A percentile compares a stretch with the other conserved stretches of the same genome.
phyloP scores from a whole-genome alignment of 1,140 invertebrate species.

The Zaprionus taronus region DNA sequence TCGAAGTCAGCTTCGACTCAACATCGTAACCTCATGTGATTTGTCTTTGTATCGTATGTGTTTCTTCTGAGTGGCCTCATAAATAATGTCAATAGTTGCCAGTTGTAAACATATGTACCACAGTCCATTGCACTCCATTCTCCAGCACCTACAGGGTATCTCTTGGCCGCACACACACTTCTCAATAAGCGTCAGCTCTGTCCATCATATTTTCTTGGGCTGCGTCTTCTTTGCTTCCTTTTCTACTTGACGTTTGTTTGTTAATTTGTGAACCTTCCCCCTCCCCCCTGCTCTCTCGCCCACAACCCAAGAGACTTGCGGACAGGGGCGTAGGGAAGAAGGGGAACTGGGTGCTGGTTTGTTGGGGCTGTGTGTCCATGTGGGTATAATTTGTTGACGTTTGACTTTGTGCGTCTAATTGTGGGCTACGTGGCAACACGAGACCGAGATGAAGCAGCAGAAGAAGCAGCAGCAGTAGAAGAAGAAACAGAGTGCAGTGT shows the following conservation, averaged over 20 bases:
- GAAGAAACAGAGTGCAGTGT: neutral
- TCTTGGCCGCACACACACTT: neutral
- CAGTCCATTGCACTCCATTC: no score
- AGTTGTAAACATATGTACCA: no score
- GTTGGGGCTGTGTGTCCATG: constrained; percentile 66
- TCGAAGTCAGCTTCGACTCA: no score
- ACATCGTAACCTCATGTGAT: no score
- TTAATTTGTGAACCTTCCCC: constrained; percentile 66
- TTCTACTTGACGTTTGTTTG: constrained; percentile 72
- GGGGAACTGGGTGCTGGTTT: neutral
- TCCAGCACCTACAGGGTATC: neutral
- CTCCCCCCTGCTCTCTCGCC: neutral
- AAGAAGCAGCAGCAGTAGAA: neutral
- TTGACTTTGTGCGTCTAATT: constrained; percentile 83
- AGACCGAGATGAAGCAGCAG: neutral
- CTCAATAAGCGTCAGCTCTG: neutral
- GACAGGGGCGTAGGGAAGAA: neutral
- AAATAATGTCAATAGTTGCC: no score
- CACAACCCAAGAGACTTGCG: neutral
- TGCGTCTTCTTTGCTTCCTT: constrained; percentile 60
- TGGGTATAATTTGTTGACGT: constrained; percentile 83
- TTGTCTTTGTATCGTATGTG: no score
- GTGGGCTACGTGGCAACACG: constrained; percentile 61
- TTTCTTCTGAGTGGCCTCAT: no score
- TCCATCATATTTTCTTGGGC: constrained; percentile 48